These are phyloP conservation scores for Pseudeuparius sepicola DNA, from an alignment of 2,888 invertebrate species.

Conservation along the genomic window DNA sequence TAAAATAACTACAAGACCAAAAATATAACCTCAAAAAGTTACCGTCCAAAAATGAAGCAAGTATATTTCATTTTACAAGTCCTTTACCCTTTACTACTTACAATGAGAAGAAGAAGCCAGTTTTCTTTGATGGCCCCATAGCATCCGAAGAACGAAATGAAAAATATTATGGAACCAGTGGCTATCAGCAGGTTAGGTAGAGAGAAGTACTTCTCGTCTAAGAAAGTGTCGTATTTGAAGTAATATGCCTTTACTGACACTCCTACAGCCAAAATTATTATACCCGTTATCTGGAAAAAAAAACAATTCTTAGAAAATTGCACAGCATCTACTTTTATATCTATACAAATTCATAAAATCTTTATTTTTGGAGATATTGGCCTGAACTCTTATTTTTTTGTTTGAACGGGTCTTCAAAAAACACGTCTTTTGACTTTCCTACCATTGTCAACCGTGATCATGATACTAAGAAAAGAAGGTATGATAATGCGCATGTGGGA, in stretches of 20 bases:
- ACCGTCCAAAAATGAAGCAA: slow-evolving; percentile 6
- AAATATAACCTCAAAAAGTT: too few species aligned
- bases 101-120: slow-evolving; percentile 86
- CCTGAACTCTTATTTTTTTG: too few species aligned
- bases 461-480: too few species aligned
- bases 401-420: too few species aligned
- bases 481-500: too few species aligned
- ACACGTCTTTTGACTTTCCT: too few species aligned
- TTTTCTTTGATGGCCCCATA: slow-evolving; percentile 93
- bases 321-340: too few species aligned
- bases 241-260: slow-evolving; percentile 64
- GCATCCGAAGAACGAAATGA: slow-evolving; percentile 91
- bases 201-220: slow-evolving; percentile 72
- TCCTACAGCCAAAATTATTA: slow-evolving; percentile 75
- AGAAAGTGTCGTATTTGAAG: slow-evolving; percentile 65
- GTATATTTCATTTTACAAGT: too few species aligned
- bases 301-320: slow-evolving; percentile 11
- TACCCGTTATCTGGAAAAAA: slow-evolving; percentile 69
- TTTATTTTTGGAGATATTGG: too few species aligned
- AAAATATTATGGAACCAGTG: slow-evolving; percentile 79
- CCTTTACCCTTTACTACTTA: slow-evolving; percentile 41
- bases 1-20: background rate
- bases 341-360: too few species aligned
- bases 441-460: too few species aligned
- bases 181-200: slow-evolving; percentile 79